Percentiles rank a stretch among this genome's conserved stretches.
These are phyloP conservation scores for Rhynchomys soricoides DNA, from an alignment of 2,113 vertebrate genomes.

Conservation along the genomic window DNA sequence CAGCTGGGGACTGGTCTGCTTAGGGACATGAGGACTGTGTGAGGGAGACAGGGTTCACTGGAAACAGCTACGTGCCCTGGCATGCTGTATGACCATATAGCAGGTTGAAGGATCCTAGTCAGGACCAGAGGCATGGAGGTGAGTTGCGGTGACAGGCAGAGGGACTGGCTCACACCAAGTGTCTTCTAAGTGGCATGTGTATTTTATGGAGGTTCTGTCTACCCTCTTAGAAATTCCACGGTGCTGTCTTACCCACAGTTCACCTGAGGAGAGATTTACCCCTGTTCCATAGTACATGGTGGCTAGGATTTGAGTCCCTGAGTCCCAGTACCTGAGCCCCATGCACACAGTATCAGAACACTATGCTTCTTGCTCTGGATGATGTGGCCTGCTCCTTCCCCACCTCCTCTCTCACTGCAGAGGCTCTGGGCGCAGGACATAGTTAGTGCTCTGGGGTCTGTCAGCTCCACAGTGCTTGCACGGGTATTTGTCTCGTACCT, in stretches of 20 bases:
- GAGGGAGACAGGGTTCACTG: neutral
- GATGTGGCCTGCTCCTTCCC: neutral
- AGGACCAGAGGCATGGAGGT: neutral
- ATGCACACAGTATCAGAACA: too few relatives aligned
- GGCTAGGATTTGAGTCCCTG: neutral
- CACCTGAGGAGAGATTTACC: neutral
- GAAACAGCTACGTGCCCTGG: neutral
- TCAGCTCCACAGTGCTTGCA: neutral
- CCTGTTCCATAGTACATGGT: neutral
- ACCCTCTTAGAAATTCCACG: neutral
- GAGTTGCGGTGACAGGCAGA: neutral
- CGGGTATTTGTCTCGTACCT: neutral
- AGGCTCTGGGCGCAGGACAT: neutral
- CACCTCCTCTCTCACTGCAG: neutral
- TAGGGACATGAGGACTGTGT: neutral
- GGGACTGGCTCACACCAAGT: neutral
- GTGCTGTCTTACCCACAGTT: neutral
- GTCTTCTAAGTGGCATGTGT: neutral
- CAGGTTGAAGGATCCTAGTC: neutral
- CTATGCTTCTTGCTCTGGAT: neutral
- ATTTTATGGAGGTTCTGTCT: neutral
- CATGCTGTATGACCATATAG: fast-evolving
- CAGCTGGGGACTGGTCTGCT: neutral
- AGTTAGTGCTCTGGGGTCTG: neutral
- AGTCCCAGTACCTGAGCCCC: neutral